Evolutionary conservation across 2,797 vertebrate genomes (phyloP), one percentile per base, ranked within the genome.

Genomic region (Diglossa cyanea): DNA sequence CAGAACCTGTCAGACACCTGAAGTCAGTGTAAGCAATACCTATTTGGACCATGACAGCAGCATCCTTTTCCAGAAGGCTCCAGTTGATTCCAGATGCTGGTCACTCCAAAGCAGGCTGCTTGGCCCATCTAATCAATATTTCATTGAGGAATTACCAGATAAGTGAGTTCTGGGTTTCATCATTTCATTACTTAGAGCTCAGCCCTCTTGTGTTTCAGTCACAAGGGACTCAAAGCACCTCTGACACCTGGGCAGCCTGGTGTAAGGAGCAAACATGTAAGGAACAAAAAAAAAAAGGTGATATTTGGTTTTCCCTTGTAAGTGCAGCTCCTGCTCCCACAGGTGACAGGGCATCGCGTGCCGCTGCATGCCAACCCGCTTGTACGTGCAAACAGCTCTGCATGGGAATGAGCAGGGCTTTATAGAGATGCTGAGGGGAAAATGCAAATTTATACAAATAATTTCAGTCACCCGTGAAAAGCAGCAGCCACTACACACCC

Each of bases 391-490:
- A 83, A 91, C 42, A 92, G 66, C 88, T 82, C 17, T 9, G 62
- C 70, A 93, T 67, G 66, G 76, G 62, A 94, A 94, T 40, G 21
- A 88, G 89, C 66, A 63, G 4, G 42, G 55, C 31, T 65, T 91
- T 71, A 81, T 4, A 86, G 10, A 78, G 57, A 73, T 75, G 73
- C 84, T 73, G 58, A 76, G 45, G 63, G 54, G 66, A 21, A 94
- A 95, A 96, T 90, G 87, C 76, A 94, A 94, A 94, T 96, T 73
- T 92, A 91, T 71, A 96, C 85, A 86, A 53, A 73, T 55, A 17
- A 91, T 81, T 90, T 37, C 96, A 94, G 51, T 74, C 91, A 90
- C 53, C 76, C 39, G 14, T 79, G 70, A 94, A 90, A 92, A 86
- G 82, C 76, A 86, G 66, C 82, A 94, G 87, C 48, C 71, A 21